Evolutionary conservation across 2,113 vertebrate species (phyloP), one percentile per base, ranked within the genome.

Genomic region (Melanocharis versteri): DNA sequence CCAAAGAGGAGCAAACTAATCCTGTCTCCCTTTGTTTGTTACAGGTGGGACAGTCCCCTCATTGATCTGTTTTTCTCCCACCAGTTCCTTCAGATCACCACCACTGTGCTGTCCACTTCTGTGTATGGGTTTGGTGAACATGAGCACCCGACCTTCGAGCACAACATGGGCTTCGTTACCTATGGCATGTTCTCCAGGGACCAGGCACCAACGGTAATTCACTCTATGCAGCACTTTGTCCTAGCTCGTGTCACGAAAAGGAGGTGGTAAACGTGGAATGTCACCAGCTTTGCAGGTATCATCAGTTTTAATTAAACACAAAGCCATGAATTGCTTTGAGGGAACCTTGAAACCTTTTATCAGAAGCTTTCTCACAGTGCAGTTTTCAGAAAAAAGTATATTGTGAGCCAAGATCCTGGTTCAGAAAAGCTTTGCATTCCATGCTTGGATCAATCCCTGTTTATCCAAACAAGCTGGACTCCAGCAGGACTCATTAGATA

Each of bases 81-180:
- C 28, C 89, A 95, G 33, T 97, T 97, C 75, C 87, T 96, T 48
- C 94, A 95, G 87, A 85, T 90, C 79, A 87, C 80, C 37, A 96
- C 94, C 6, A 11, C 35, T 24, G 42, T 95, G 40, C 95, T 96
- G 71, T 95, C 94, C 47, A 85, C 75, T 31, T 92, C 70, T 0
- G 40, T 97, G 33, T 97, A 87, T 4, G 96, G 94, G 16, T 97
- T 97, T 72, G 93, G 91, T 35, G 96, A 97, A 39, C 94, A 87
- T 1, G 89, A 96, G 50, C 90, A 97, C 15, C 40, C n/a, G 0
- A 96, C 91, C 17, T 97, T 97, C 87, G 97, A 96, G 42, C 96
- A 97, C 71, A 81, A 47, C 70, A 97, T 94, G 82, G 84, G 97
- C 75, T 96, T 96, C 0, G 15, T 73, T 30, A 96, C 94, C 65